Conservation (phyloP, 2,113 vertebrate species). For the Sapajus apella region DNA sequence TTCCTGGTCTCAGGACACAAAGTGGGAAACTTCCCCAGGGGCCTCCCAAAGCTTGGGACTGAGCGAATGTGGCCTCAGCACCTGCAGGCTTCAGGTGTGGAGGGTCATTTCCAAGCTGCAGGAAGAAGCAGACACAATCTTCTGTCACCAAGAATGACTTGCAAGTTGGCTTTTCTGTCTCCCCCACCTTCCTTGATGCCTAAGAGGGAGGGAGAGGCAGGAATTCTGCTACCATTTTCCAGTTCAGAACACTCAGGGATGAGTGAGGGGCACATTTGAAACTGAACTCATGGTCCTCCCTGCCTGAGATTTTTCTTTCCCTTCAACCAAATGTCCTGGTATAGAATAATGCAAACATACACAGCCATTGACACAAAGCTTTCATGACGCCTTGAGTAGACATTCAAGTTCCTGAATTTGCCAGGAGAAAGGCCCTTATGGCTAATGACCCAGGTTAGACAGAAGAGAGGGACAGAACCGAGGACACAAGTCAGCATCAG, state of each 20-base stretch:
- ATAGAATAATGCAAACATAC: fast-evolving
- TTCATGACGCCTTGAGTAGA: fast-evolving
- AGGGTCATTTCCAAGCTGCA: constrained; percentile 85
- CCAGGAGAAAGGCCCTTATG: background rate
- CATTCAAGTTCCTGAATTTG: fast-evolving
- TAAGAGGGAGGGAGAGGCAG: fast-evolving
- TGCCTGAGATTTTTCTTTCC: background rate
- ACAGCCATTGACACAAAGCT: background rate
- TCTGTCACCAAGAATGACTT: background rate
- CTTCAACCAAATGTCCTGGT: background rate
- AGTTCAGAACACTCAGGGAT: fast-evolving
- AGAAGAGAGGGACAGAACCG: fast-evolving
- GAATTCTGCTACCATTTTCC: fast-evolving
- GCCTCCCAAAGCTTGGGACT: constrained; percentile 79
- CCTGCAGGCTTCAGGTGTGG: constrained; percentile 76
- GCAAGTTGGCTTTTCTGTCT: background rate
- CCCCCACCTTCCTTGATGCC: background rate
- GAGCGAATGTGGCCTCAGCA: constrained; percentile 70
- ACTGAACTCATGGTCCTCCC: background rate
- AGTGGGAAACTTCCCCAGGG: constrained; percentile 62
- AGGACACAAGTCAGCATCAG: background rate
- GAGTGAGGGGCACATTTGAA: background rate
- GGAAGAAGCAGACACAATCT: background rate
- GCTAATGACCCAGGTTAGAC: fast-evolving
- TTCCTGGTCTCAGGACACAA: constrained; percentile 76